These are phyloP conservation scores for Tigriopus japonicus DNA, from an alignment of 1,140 invertebrate genomes.

Conservation along the genomic window DNA sequence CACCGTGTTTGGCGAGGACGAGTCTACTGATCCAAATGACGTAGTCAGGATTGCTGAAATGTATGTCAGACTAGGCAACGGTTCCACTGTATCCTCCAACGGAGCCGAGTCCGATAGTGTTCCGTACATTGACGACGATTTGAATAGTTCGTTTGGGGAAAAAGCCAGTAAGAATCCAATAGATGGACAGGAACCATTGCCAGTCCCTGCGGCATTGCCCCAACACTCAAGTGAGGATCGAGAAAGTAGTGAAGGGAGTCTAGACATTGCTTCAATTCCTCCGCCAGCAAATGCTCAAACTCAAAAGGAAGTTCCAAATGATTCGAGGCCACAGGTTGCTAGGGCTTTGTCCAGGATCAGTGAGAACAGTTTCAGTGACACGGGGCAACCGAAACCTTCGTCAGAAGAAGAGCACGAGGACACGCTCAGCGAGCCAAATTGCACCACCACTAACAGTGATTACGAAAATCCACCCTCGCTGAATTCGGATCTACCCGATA, in stretches of 20 bases:
- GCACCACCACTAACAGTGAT: not conserved
- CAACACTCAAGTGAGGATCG: too few species aligned
- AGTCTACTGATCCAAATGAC: not conserved
- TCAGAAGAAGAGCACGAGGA: conserved; percentile 3
- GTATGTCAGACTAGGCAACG: conserved; percentile 5
- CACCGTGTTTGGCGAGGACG: not conserved
- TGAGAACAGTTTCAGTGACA: conserved; percentile 5
- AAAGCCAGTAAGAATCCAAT: too few species aligned
- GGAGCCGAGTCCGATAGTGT: not conserved
- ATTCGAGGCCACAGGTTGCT: too few species aligned
- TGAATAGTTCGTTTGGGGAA: too few species aligned
- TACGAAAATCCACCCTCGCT: not conserved
- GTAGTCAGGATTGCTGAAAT: conserved; percentile 1
- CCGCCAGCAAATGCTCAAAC: too few species aligned
- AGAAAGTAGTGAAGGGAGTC: too few species aligned
- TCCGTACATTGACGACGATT: conserved; percentile 1
- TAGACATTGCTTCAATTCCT: too few species aligned
- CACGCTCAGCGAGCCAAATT: not conserved
- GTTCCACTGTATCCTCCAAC: not conserved
- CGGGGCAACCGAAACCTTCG: not conserved
- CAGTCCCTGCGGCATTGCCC: too few species aligned
- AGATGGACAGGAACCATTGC: too few species aligned
- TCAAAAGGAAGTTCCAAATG: too few species aligned
- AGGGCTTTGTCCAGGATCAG: conserved; percentile 1
- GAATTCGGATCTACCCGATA: not conserved